Evolutionary conservation across 2,797 vertebrate species (phyloP), one percentile per base, ranked within the genome.

Genomic region (Moxostoma hubbsi): DNA sequence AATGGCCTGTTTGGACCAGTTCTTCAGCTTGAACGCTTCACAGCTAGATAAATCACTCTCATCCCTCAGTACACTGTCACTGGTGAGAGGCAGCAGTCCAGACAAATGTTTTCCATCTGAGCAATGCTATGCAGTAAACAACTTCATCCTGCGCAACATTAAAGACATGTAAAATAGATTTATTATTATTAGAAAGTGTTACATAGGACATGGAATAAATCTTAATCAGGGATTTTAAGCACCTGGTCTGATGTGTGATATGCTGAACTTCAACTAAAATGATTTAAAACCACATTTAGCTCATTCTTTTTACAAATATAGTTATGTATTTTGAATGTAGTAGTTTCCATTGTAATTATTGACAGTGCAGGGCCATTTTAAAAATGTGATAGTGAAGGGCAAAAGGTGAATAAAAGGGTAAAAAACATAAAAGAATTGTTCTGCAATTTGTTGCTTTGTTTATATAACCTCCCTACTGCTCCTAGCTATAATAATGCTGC

Each of bases 11-110:
- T 85, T 85, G 55, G 66, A 62, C 75, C 65, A 68, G 54, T 68
- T 68, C 65, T 78, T 55, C 67, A 63, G 76, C 67, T 78, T 47
- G 81, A 86, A 85, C 63, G 73, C 77, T 84, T 87, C 77, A 13
- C 47, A 68, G 71, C 83, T 82, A 86, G 18, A 78, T 87, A 89
- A 90, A 89, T 89, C 86, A 82, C 67, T 85, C 76, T 3, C 16
- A 11, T 81, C 73, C 15, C 71, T 72, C 67, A 66, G 16, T 70
- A 47, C 81, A 81, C 75, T n/a, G 50, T 79, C 73, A n/a, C 5
- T 7, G 62, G 36, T 4, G 4, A 36, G 36, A 36, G 62, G 45
- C 53, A 59, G 46, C 61, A 6, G 62, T 64, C 36, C 46, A 67
- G 18, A 59, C 53, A 9, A 58, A 36, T n/a, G 45, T 9, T 58